Percentiles rank a stretch among this genome's conserved stretches.
phyloP scores from a whole-genome alignment of 2,888 invertebrate genomes.

The Pyrochroa serraticornis region DNA sequence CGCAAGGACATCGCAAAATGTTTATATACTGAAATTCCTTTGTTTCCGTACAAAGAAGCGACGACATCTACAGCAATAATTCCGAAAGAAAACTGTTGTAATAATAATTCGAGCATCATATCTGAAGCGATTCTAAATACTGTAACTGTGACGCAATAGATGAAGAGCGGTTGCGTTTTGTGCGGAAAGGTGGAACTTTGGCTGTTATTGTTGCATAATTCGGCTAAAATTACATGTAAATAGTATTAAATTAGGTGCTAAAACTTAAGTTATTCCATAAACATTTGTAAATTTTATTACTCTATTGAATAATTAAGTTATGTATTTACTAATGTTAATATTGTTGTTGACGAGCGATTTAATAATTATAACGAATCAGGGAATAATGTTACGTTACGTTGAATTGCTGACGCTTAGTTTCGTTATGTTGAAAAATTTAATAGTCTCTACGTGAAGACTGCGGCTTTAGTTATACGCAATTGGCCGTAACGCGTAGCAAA shows the following conservation, averaged over 20 bases:
- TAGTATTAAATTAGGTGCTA: slow-evolving; percentile 45
- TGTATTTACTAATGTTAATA: slow-evolving; percentile 32
- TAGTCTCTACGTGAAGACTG: neutral
- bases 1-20: slow-evolving; percentile 5
- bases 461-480: neutral
- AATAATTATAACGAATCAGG: slow-evolving; percentile 39
- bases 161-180: slow-evolving; percentile 8
- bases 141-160: neutral
- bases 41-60: no score
- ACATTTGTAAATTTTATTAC: slow-evolving; percentile 32
- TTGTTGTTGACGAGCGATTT: slow-evolving; percentile 41
- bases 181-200: slow-evolving; percentile 15
- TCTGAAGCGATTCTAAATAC: slow-evolving; percentile 17
- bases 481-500: neutral
- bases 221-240: slow-evolving; percentile 37
- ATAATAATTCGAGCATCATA: slow-evolving; percentile 13
- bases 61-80: slow-evolving; percentile 11
- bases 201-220: slow-evolving; percentile 31
- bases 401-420: slow-evolving; percentile 16
- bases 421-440: neutral
- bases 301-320: slow-evolving; percentile 24
- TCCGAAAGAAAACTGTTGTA: slow-evolving; percentile 10
- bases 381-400: slow-evolving; percentile 36
- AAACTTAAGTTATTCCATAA: slow-evolving; percentile 28
- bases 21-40: slow-evolving; percentile 14